Evolutionary conservation across 2,888 invertebrate species (phyloP), one percentile per base, ranked within the genome.

Genomic region (Epistrophella euchroma): DNA sequence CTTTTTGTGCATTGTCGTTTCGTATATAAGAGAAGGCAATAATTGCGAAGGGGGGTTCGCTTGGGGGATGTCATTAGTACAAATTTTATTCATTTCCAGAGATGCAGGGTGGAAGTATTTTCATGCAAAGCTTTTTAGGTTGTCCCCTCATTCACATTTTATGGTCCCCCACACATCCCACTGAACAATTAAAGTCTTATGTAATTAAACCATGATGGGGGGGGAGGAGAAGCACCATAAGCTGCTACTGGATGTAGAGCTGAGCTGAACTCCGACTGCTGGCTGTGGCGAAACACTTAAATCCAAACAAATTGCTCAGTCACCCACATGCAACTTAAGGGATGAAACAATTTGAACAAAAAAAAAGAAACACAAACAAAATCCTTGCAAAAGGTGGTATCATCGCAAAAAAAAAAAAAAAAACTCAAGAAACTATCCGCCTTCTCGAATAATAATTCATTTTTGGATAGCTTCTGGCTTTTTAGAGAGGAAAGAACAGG

Each of bases 361-460:
- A 10, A 5, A 13, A 3, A 60, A 19, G 19, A 32, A n/a, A n/a
- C n/a, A n/a, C n/a, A 47, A 28, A 66, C 37, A 37, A 22, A 37
- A 52, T 68, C 52, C 68, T 52, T 22, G 15, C 50, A 15, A 35
- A 19, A n/a, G 35, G 19, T 22, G 32, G 45, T 50, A 66, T 66
- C 32, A 58, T 58, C 19, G 2, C 35, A 17, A 5, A n/a, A 25
- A 64, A 43, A 62, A 43, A n/a, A 43, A 62, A 43, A 25, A 43
- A 64, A 28, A 37, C 1, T 4, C 35, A 52, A 52, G 68, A 37
- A 66, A 47, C 52, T 52, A 22, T 32, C 22, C 22, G 37, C 68
- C 52, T 68, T 25, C 37, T 52, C 52, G 50, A 52, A 68, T 52
- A 68, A 68, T 68, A 68, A 52, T 68, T 68, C 68, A 68, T 68